These are phyloP conservation scores for Brachyhypopomus occidentalis DNA, from an alignment of 2,113 vertebrate genomes.

Conservation along the genomic window DNA sequence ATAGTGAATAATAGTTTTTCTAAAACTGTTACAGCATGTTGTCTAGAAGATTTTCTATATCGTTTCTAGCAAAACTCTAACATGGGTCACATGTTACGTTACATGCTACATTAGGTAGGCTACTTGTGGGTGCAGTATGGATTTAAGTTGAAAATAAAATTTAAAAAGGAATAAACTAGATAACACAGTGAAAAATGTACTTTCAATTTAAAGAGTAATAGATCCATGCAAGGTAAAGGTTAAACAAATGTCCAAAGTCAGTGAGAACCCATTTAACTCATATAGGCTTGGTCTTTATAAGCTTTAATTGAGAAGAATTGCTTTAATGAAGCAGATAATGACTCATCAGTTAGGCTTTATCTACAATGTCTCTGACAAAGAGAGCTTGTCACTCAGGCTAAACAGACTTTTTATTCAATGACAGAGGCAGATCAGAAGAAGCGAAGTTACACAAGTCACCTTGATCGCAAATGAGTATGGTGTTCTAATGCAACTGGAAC, in stretches of 20 bases:
- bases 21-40: too few species aligned
- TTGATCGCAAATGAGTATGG: conserved; percentile 68
- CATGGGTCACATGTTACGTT: too few species aligned
- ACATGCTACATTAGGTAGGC: too few species aligned
- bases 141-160: too few species aligned
- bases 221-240: not conserved
- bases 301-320: conserved; percentile 81
- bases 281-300: conserved; percentile 71
- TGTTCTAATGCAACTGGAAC: conserved; percentile 52
- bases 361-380: conserved; percentile 67
- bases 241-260: not conserved
- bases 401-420: conserved; percentile 33
- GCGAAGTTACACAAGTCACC: conserved; percentile 55
- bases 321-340: conserved; percentile 44
- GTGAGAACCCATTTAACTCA: not conserved
- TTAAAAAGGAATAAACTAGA: too few species aligned
- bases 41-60: too few species aligned
- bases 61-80: too few species aligned
- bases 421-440: conserved; percentile 69
- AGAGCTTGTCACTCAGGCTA: conserved; percentile 29
- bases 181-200: too few species aligned
- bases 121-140: too few species aligned
- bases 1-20: too few species aligned
- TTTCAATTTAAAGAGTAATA: not conserved
- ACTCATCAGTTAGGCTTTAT: conserved; percentile 69